Evolutionary conservation across 1,140 invertebrate species (phyloP), one percentile per base, ranked within the genome.

Genomic region (Cotesia chilonis): DNA sequence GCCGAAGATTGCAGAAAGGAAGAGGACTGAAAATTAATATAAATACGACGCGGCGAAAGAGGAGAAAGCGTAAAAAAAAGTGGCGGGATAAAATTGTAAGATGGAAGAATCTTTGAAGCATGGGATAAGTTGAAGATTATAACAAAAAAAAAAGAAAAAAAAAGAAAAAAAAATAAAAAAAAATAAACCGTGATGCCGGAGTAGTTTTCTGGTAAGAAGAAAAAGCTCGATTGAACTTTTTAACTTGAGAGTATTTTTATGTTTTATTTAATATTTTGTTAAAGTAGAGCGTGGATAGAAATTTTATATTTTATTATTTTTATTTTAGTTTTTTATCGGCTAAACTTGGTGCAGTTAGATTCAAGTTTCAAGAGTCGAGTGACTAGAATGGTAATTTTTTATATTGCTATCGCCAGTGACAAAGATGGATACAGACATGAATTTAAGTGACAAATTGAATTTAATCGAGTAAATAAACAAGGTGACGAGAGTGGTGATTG

Each of bases 61-160:
- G 67, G 57, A 72, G 67, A 52, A 70, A 72, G 51, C 17, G 71
- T 64, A 75, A 76, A 65, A 41, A 72, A 38, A 55, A 17, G 41
- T 14, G 28, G 20, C 38, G 57, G 55, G 72, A 28, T 55, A 66
- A 80, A 28, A 28, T 28, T 28, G 28, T 28, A 28, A 74, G 63
- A 65, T 65, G 66, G 51, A 51, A 52, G 52, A 68, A 38, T 68
- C 41, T 20, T 68, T 41, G 66, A 68, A 20, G 63, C 63, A 41
- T 5, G 63, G 63, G 51, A 68, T 68, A 28, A 68, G 66, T 55
- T 68, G 66, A 68, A 55, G n/a, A 17, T 47, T 9, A 47, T 47
- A 47, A 47, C 6, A 9, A 47, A 47, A 47, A 28, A 2, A 1
- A 28, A 9, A 47, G 10, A 47, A 28, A 2, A 1, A 28, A 28